Conservation (phyloP, 2,113 vertebrate genomes). For the Seriola quinqueradiata region DNA sequence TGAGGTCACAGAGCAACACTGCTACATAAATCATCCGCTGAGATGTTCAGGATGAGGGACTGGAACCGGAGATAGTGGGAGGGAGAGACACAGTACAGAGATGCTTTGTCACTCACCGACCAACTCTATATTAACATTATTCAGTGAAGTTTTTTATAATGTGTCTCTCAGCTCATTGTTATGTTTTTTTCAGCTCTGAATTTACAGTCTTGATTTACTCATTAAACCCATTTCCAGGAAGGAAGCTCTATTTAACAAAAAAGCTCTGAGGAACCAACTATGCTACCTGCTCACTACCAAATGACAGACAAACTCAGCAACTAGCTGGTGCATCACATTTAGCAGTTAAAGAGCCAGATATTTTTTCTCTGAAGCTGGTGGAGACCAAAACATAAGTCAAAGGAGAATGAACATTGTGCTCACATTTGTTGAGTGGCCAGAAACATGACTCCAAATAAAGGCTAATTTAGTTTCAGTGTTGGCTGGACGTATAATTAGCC, state of each 20-base stretch:
- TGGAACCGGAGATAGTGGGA: constrained; percentile 37
- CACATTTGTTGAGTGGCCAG: neutral
- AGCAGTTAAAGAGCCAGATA: too few species aligned
- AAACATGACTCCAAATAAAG: too few species aligned
- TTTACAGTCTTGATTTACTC: neutral
- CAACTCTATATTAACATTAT: neutral
- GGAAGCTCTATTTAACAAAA: neutral
- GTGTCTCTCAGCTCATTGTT: neutral
- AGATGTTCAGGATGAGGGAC: constrained; percentile 65
- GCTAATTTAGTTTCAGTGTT: neutral
- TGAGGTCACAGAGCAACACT: constrained; percentile 70
- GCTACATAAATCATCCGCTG: constrained; percentile 70
- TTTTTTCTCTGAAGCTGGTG: neutral
- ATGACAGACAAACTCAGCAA: neutral
- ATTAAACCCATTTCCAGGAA: neutral
- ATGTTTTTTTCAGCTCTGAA: neutral
- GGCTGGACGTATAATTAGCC: neutral
- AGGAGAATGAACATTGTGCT: neutral
- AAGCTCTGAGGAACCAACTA: neutral
- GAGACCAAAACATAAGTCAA: neutral
- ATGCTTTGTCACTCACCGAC: neutral
- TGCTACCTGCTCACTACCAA: neutral
- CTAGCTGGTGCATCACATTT: neutral
- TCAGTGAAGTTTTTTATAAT: neutral
- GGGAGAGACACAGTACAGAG: constrained; percentile 4